Base-by-base conservation (phyloP, 1,140 invertebrate species). In the Helicoverpa zea region DNA sequence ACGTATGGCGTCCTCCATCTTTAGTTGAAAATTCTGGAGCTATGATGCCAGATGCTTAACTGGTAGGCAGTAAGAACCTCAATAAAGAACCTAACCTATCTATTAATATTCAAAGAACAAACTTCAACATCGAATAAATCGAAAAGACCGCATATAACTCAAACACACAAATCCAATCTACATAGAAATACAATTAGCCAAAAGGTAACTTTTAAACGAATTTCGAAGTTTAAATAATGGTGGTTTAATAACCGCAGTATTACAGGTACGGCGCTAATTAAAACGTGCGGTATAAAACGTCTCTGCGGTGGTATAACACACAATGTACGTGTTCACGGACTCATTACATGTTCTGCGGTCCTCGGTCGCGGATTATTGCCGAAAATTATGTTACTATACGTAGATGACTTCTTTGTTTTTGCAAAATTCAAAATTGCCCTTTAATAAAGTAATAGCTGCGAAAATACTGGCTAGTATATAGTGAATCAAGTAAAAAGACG, bases 151-250 rank as follows among this genome's bases (percentile, higher is more conserved):
- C 29, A 63, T 35, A 58, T 11, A 58, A n/a, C 56, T 18, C n/a
- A 3, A 58, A 58, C 11, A 18, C 9, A n/a, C 56, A 23, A 18
- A 10, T 66, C 43, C 16, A 43, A 3, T 3, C 63, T 18, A 66
- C 35, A 18, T 10, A 35, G n/a, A 64, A 43, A 14, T 64, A 66
- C 47, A 18, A 66, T 2, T 43, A 68, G 49, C n/a, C 13, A 47
- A 47, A 9, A 10, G 3, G n/a, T 11, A 68, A 68, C 64, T 49
- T 49, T 68, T 49, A 68, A 43, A 68, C 18, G 64, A 68, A 43
- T 68, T 68, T 43, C 29, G 29, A 68, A 68, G 64, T 72, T 72
- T 72, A 29, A 72, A 72, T 72, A 72, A 72, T 72, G 18, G 49
- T 14, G 49, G 49, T 70, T 70, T 70, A 70, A 70, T 70, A 70